phyloP scores from a whole-genome alignment of 2,888 invertebrate genomes.

The Rotaria sp. region DNA sequence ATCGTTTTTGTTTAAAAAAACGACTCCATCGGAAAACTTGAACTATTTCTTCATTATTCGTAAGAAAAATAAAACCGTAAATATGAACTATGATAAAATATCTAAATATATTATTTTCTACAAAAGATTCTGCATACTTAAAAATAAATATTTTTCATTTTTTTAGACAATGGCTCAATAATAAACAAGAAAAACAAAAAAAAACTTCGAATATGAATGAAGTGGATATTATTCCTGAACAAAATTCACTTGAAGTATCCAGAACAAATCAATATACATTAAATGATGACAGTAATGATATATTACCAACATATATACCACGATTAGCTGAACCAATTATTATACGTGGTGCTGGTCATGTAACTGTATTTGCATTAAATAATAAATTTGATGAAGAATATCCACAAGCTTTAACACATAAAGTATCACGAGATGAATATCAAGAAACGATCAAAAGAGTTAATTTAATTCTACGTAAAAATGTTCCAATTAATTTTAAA shows the following conservation, averaged over 20 bases:
- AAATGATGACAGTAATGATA: slow-evolving; percentile 4
- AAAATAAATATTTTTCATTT: not conserved
- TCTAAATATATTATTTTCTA: too few species aligned
- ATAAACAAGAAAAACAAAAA: not conserved
- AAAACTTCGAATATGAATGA: not conserved
- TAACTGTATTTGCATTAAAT: slow-evolving; percentile 37
- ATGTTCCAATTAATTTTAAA: slow-evolving; percentile 39
- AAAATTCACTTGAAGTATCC: not conserved
- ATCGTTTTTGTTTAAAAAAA: too few species aligned
- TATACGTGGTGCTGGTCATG: slow-evolving; percentile 36
- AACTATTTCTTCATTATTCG: too few species aligned
- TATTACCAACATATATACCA: not conserved
- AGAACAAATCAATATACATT: not conserved
- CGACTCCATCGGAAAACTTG: too few species aligned
- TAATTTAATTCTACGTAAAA: slow-evolving; percentile 36
- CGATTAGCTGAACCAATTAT: slow-evolving; percentile 37
- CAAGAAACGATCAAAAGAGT: slow-evolving; percentile 35
- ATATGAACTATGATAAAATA: too few species aligned
- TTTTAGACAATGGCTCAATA: not conserved
- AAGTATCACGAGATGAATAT: slow-evolving; percentile 37
- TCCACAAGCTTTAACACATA: slow-evolving; percentile 35
- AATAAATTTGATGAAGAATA: slow-evolving; percentile 39
- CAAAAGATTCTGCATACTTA: too few species aligned
- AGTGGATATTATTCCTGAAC: slow-evolving; percentile 29
- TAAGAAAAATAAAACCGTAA: too few species aligned